Evolutionary conservation across 2,113 vertebrate species (phyloP).

Genomic region (Anthoscopus minutus): DNA sequence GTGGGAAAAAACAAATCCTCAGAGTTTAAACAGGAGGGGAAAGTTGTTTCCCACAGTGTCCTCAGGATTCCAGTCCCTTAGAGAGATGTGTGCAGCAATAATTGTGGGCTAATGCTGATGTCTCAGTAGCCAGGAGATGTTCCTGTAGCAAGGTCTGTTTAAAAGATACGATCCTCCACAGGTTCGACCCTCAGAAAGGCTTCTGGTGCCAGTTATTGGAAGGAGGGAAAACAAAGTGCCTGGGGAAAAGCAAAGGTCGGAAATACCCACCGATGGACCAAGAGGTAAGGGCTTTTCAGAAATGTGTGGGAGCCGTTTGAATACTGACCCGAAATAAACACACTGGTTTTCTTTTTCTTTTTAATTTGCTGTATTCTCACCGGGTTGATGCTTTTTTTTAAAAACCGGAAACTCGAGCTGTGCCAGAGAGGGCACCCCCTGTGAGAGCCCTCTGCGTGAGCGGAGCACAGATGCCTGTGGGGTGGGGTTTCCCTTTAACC

Average conservation of each 20-base stretch:
- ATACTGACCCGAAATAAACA: not conserved
- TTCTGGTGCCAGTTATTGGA: slow-evolving; percentile 97
- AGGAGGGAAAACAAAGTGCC: slow-evolving; percentile 94
- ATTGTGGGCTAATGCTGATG: not conserved
- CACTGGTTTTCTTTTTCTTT: accelerated
- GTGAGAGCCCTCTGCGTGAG: not conserved
- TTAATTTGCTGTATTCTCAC: not conserved
- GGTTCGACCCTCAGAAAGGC: slow-evolving; percentile 96
- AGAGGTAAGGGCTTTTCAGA: slow-evolving; percentile 76
- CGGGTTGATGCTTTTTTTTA: not conserved
- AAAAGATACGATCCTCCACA: slow-evolving; percentile 35
- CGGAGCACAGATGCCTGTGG: accelerated
- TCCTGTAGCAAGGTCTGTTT: not conserved
- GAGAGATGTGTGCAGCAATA: not conserved
- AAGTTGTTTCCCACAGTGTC: not conserved
- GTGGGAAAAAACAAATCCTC: not conserved
- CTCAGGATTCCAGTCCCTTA: not conserved
- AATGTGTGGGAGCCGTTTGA: not conserved
- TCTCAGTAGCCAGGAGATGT: not conserved
- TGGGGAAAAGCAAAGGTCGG: slow-evolving; percentile 94
- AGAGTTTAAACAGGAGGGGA: not conserved
- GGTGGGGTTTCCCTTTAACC: not conserved
- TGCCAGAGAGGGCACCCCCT: not conserved
- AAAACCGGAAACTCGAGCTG: not conserved
- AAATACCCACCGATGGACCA: slow-evolving; percentile 93